phyloP scores from a whole-genome alignment of 2,113 vertebrate genomes.

The Seriola quinqueradiata region DNA sequence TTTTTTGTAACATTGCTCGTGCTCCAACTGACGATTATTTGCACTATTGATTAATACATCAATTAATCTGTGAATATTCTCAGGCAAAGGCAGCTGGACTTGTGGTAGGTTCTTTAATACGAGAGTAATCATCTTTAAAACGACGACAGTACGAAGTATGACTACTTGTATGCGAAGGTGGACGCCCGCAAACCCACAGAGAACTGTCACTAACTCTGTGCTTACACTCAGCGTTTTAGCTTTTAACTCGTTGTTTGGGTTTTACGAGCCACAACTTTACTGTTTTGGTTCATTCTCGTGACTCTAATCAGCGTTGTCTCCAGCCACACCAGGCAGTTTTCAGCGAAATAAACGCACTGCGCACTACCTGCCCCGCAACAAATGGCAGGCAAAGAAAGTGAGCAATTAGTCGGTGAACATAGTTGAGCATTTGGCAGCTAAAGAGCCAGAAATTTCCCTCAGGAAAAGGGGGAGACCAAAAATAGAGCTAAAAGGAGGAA shows the following conservation, averaged over 20 bases:
- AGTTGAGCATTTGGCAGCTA: background rate
- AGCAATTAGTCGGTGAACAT: background rate
- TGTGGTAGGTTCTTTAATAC: background rate
- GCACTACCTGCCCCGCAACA: background rate
- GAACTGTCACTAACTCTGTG: background rate
- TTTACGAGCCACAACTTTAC: background rate
- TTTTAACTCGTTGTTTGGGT: background rate
- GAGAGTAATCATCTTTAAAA: background rate
- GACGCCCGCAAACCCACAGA: background rate
- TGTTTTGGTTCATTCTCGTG: background rate
- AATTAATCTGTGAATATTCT: conserved; percentile 3
- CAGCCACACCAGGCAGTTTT: too few relatives aligned
- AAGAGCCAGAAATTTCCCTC: background rate
- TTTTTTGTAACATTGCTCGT: conserved; percentile 3
- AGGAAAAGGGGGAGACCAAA: background rate
- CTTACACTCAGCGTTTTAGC: background rate
- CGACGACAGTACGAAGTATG: background rate
- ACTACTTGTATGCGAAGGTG: background rate
- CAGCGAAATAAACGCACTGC: background rate
- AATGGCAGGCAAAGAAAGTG: background rate
- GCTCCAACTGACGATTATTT: background rate
- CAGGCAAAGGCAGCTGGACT: background rate
- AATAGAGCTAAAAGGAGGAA: background rate
- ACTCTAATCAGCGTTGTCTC: background rate
- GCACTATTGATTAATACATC: conserved; percentile 1